Conservation (phyloP, 2,888 invertebrate species). For the Heteropelma amictum region DNA sequence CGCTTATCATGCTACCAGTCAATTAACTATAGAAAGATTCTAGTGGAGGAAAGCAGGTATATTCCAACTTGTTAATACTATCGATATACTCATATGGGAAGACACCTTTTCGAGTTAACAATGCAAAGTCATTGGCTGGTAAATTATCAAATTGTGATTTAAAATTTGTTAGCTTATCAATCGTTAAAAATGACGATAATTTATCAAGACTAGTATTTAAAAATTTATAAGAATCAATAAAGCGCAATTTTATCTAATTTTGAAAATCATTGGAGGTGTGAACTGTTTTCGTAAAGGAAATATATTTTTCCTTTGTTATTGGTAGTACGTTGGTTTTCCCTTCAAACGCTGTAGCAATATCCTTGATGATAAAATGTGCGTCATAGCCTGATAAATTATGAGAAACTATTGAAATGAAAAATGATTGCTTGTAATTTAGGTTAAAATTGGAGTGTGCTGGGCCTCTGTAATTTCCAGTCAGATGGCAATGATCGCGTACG, state of each 20-base stretch:
- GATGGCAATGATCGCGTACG: slow-evolving; percentile 9
- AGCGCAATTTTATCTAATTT: background rate
- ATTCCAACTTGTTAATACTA: no score
- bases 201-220: no score
- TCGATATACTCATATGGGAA: no score
- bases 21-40: no score
- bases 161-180: no score
- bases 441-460: slow-evolving; percentile 56
- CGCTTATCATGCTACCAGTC: no score
- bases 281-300: slow-evolving; percentile 61
- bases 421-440: slow-evolving; percentile 52
- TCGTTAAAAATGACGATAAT: no score
- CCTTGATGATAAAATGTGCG: slow-evolving; percentile 59
- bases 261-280: background rate
- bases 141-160: no score
- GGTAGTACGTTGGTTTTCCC: slow-evolving; percentile 54
- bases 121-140: no score
- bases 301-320: slow-evolving; percentile 62
- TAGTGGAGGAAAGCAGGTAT: no score
- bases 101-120: no score
- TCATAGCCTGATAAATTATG: slow-evolving; percentile 62
- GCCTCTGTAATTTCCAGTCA: slow-evolving; percentile 46
- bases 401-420: slow-evolving; percentile 51
- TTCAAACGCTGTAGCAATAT: slow-evolving; percentile 49
- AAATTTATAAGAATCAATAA: no score